Evolutionary conservation across 2,797 vertebrate genomes (phyloP), one percentile per base, ranked within the genome.

Genomic region (Oreochromis mossambicus): DNA sequence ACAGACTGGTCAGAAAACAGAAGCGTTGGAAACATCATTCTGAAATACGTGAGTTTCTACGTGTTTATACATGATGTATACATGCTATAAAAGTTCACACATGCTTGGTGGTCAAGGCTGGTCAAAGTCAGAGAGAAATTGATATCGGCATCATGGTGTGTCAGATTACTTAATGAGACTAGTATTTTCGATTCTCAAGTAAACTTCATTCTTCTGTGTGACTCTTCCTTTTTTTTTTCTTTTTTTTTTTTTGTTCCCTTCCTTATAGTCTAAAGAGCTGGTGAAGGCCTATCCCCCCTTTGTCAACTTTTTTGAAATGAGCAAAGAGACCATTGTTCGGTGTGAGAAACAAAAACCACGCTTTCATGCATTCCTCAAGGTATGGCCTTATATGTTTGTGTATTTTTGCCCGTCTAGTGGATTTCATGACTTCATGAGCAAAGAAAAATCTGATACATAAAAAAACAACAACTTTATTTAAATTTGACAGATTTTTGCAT

Each of bases 221-320:
- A 6, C 6, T 66, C 3, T 21, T 82, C 19, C 12, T 54, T 24
- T 24, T 8, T 8, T 24, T 19, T 24, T 24, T 24, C 9, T 54
- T 24, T 24, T 8, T 8, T 19, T 11, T 10, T n/a, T 3, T 79
- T 38, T 14, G 6, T 68, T 10, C 5, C 66, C 11, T n/a, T 82
- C 77, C 66, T 81, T 11, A 3, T 93, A 99, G 99, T 99, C 99
- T 63, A 97, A 97, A 93, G 98, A 99, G 91, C 96, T 99, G 95
- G 94, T 99, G 89, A 99, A 97, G 96, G 97, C 97, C 13, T 99
- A 99, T 52, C 99, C 98, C 26, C 98, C 98, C 0, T 99, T 99
- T 94, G 98, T 99, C 94, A 99, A 99, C 96, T 99, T 99, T 88
- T 99, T 99, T 89, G 98, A 99, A 97, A 99, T 99, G 98, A 99